Percentiles rank a stretch among this genome's conserved stretches.
Conservation (phyloP, 1,140 invertebrate species). For the Galleria mellonella region DNA sequence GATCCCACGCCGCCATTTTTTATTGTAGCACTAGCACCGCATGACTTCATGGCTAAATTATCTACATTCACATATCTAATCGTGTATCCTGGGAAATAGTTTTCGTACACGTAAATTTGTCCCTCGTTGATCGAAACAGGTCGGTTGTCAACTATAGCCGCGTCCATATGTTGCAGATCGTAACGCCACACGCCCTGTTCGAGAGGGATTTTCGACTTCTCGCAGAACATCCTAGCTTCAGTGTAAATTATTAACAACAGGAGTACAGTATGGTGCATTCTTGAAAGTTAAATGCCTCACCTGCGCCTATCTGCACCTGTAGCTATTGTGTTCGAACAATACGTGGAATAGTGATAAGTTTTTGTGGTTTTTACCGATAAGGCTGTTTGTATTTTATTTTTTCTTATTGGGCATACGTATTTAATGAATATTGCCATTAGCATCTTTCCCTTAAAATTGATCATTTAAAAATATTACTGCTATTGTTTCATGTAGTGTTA, state of each 20-base stretch:
- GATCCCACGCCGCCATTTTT: slow-evolving; percentile 38
- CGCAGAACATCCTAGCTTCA: slow-evolving; percentile 27
- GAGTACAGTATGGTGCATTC: background rate
- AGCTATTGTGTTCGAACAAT: too few relatives aligned
- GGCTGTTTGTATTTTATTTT: too few relatives aligned
- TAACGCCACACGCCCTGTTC: slow-evolving; percentile 43
- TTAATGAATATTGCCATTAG: too few relatives aligned
- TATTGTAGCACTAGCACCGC: slow-evolving; percentile 41
- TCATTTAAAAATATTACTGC: too few relatives aligned
- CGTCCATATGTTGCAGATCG: slow-evolving; percentile 40
- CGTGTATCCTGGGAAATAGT: slow-evolving; percentile 39
- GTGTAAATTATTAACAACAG: background rate
- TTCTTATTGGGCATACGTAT: too few relatives aligned
- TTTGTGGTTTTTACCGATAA: too few relatives aligned
- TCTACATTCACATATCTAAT: slow-evolving; percentile 55
- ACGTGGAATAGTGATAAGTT: too few relatives aligned
- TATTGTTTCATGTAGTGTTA: too few relatives aligned
- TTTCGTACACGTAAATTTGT: slow-evolving; percentile 56
- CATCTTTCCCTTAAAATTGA: too few relatives aligned
- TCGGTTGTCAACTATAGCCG: slow-evolving; percentile 45
- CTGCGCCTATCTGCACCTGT: too few relatives aligned
- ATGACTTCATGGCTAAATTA: slow-evolving; percentile 45
- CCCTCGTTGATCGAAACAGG: slow-evolving; percentile 45
- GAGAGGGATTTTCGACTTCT: slow-evolving; percentile 36
- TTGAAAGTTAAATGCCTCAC: too few relatives aligned